Base-by-base conservation (phyloP, 2,113 vertebrate genomes). In the Circaetus cinerascens region DNA sequence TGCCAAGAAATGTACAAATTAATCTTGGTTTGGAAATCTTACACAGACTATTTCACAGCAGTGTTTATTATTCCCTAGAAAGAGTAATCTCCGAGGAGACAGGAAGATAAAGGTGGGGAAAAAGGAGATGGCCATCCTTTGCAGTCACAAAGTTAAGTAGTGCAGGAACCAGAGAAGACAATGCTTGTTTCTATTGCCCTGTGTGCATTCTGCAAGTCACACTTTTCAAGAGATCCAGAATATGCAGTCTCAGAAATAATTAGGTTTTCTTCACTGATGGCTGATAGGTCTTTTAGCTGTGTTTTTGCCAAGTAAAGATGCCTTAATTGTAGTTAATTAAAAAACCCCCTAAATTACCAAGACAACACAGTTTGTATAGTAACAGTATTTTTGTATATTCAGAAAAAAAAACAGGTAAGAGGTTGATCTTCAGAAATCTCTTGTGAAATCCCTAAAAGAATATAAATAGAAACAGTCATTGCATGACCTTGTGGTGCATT, bases 41-140 rank as follows among this genome's bases (percentile, higher is more conserved):
- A 90, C 55, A 67, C 8, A 74, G 59, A n/a, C 17, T 69, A 50
- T 77, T 83, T 75, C 40, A 90, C 63, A 74, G 60, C 2, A 2
- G 17, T 79, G 12, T n/a, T 86, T 77, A 88, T 74, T 88, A 90
- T 74, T 97, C 72, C 90, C 76, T 92, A 90, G 95, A 95, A 94
- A 96, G 85, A 62, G n/a, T 23, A 43, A 83, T 32, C 45, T 88
- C 51, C 40, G 36, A 72, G 34, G 13, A 59, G 27, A 81, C 3
- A 69, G 18, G 26, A 67, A 74, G 71, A 86, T 36, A 72, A 86
- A 90, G 38, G n/a, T 18, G 4, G n/a, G 25, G 14, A 8, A 51
- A 83, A 69, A 41, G 9, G 19, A 68, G n/a, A 30, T 11, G 15
- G 38, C 4, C 23, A 43, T 26, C 51, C 10, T 25, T 25, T 43